phyloP scores from a whole-genome alignment of 2,888 invertebrate genomes.

The Philhelius pedissequus region DNA sequence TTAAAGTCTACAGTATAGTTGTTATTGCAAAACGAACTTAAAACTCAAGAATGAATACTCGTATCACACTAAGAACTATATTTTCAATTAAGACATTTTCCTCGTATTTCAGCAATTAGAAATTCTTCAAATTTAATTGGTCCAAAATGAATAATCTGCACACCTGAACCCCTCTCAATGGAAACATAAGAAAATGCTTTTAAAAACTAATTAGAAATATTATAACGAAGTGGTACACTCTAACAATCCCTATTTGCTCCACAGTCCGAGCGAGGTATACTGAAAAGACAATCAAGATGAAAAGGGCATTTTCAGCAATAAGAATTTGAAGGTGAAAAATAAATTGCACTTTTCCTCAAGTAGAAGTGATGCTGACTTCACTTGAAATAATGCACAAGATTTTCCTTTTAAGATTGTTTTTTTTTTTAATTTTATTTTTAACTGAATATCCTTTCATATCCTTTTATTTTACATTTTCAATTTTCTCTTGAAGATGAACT shows the following conservation, averaged over 20 bases:
- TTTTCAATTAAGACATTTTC: background rate
- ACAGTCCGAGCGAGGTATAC: background rate
- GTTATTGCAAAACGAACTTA: background rate
- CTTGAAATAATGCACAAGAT: conserved; percentile 44
- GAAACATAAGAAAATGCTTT: conserved; percentile 8
- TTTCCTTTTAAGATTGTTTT: conserved; percentile 30
- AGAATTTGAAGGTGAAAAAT: conserved; percentile 47
- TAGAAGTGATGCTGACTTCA: conserved; percentile 9
- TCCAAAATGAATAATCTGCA: background rate
- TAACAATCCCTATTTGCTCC: background rate
- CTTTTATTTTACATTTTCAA: conserved; percentile 52
- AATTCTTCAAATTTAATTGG: background rate
- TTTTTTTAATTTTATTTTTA: background rate
- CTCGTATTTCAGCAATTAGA: background rate
- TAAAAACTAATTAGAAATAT: conserved; percentile 53
- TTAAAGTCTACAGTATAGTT: no score
- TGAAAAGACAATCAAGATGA: conserved; percentile 26
- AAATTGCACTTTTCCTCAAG: conserved; percentile 54
- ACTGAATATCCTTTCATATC: conserved; percentile 16
- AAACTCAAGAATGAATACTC: background rate
- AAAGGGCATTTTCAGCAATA: background rate
- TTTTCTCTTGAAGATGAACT: conserved; percentile 31
- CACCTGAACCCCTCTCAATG: background rate
- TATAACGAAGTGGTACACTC: conserved; percentile 36
- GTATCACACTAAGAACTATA: background rate